Base-by-base conservation (phyloP, 2,113 vertebrate species). In the Proteles cristata region DNA sequence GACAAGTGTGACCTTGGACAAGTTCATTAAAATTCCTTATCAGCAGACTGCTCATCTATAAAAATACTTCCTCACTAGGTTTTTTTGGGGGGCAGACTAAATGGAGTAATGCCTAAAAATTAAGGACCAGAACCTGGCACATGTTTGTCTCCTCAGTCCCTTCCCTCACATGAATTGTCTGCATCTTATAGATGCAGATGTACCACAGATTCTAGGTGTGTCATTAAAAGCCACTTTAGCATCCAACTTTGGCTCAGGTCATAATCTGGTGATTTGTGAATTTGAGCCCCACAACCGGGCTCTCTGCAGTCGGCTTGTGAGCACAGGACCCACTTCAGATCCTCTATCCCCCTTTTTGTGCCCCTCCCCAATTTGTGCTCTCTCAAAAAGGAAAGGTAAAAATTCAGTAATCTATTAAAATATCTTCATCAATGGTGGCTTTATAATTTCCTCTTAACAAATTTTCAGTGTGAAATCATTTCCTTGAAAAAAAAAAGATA, bases 381-480 rank as follows among this genome's bases (percentile, higher is more conserved):
- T 23, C 21, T 61, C 58, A 61, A 61, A 61, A 61, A 61, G 86
- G 73, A 28, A 80, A 80, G 21, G 21, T 74, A 74, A 96, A 91
- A 79, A 85, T 4, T 55, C 10, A 90, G 12, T 53, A 33, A 50
- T 83, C n/a, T 80, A 39, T 28, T 94, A 65, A 90, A 77, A 53
- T 77, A 61, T 7, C 9, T 88, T 97, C 53, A 55, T 77, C 43
- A 16, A 2, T 61, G 0, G 71, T 71, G 69, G 35, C 45, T 79
- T 79, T 93, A 95, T 50, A 58, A 85, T 87, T 96, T 80, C 55
- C n/a, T 89, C 26, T 88, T 68, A 93, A 93, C 31, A 92, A 50
- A 58, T 93, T 86, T 85, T 93, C 43, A 55, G 25, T 71, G 26
- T 81, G 66, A 96, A 89, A 74, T 89, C 73, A 90, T 80, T 97